Conservation (phyloP, 2,113 vertebrate species). For the Nymphicus hollandicus region DNA sequence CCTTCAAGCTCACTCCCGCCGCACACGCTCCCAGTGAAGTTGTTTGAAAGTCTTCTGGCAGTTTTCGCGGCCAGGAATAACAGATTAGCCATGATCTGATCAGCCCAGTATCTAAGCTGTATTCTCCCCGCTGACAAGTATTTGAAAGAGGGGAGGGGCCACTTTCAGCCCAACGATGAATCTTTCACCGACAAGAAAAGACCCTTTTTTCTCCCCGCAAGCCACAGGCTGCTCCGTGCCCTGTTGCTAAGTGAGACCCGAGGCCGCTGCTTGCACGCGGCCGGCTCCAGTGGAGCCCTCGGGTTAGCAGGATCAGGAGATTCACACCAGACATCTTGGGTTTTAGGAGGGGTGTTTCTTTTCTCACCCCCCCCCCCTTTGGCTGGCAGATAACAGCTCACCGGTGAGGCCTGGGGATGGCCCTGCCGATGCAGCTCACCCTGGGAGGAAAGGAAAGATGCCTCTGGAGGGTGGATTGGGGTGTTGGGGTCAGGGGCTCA, state of each 20-base stretch:
- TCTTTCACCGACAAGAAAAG: conserved; percentile 77
- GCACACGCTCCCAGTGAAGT: conserved; percentile 76
- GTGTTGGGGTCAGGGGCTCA: neutral
- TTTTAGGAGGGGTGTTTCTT: neutral
- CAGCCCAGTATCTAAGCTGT: conserved; percentile 78
- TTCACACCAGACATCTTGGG: conserved; percentile 72
- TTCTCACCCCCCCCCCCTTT: conserved; percentile 26
- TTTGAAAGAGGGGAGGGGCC: conserved; percentile 77
- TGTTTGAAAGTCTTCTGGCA: conserved; percentile 86
- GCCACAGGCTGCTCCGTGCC: conserved; percentile 61
- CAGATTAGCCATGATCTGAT: conserved; percentile 92
- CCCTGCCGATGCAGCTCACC: neutral
- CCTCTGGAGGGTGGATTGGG: neutral
- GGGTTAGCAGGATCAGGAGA: conserved; percentile 53
- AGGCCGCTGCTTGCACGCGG: conserved; percentile 62
- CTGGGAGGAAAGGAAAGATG: conserved; percentile 23
- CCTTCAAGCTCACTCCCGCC: conserved; percentile 12
- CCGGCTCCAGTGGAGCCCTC: conserved; percentile 36
- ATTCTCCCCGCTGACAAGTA: conserved; percentile 81
- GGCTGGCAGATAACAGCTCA: conserved; percentile 71
- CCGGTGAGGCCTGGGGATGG: conserved; percentile 7
- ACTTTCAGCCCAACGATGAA: conserved; percentile 80
- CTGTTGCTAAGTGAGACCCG: conserved; percentile 78
- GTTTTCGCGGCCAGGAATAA: conserved; percentile 84
- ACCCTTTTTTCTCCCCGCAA: conserved; percentile 69